Base-by-base conservation (phyloP, 2,888 invertebrate genomes). In the Cerastoderma edule region DNA sequence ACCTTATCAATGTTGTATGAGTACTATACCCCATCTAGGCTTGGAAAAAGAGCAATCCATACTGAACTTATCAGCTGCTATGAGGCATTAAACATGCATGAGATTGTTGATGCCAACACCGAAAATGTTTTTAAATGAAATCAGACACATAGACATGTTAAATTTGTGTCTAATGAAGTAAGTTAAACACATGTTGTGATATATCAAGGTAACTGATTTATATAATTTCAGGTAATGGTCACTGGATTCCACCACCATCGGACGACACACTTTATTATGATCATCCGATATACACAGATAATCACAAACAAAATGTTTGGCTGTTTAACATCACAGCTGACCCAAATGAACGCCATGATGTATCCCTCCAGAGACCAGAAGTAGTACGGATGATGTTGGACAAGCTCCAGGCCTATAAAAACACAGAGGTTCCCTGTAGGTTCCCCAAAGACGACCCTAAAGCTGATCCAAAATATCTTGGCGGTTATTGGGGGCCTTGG, bases 401-500 rank as follows among this genome's bases (percentile, higher is more conserved):
- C 4, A 79, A 84, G 27, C 82, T 92, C 30, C 64, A 71, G 0
- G 44, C 72, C 8, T 91, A 89, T 71, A 87, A 90, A 67, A 50
- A 76, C 2, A 91, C 90, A 19, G 89, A 91, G 5, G 91, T 92
- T 5, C 88, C 89, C 5, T 84, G 84, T n/a, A 33, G 80, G n/a
- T 92, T 83, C 76, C 92, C 92, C 0, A 66, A 73, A 0, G 68
- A 82, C 65, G 91, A 92, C 68, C 85, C 85, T 1, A 73, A 65
- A 5, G 85, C 87, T 60, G 77, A 92, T 70, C 92, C 92, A 0
- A 65, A 70, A 53, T 70, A 77, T 8, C 89, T 87, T 63, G 90
- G 88, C 10, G 92, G 91, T 1, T 88, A 84, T 66, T 92, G 91
- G 91, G 89, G 90, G 13, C 92, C 91, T 0, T 92, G 92, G 92